Evolutionary conservation across 2,113 vertebrate species (phyloP).

Genomic region (Limnothrissa miodon): DNA sequence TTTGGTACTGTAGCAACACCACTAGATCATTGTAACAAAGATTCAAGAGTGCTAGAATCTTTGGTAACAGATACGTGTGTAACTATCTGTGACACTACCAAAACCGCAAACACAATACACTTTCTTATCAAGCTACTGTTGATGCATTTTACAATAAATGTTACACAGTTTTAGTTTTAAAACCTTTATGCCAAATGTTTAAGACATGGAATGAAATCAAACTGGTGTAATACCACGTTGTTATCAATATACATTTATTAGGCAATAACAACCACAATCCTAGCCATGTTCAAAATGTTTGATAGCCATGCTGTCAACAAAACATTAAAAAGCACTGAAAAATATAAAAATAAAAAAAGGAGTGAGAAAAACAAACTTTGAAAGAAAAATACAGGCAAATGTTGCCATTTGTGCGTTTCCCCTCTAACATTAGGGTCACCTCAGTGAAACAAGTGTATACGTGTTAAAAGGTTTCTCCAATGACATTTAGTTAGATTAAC

Average conservation of each 20-base stretch:
- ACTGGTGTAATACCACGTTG: neutral
- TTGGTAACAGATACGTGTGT: too few species aligned
- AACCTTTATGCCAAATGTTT: too few species aligned
- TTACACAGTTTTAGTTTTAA: too few species aligned
- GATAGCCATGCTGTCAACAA: neutral
- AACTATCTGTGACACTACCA: too few species aligned
- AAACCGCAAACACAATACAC: too few species aligned
- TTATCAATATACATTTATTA: neutral
- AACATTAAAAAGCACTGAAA: neutral
- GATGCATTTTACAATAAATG: too few species aligned
- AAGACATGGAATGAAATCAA: too few species aligned
- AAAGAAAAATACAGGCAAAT: slow-evolving; percentile 9
- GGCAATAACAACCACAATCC: neutral
- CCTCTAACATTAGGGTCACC: neutral
- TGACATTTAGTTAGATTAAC: neutral
- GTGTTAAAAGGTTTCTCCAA: neutral
- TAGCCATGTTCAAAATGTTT: neutral
- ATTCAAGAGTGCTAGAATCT: too few species aligned
- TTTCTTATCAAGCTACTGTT: too few species aligned
- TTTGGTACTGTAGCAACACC: neutral
- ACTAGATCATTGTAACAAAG: too few species aligned
- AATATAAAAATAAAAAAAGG: neutral
- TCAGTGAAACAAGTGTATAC: neutral
- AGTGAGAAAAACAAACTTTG: neutral
- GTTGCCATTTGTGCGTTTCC: neutral